Conservation (phyloP, 2,888 invertebrate genomes). For the Meghimatium bilineatum region DNA sequence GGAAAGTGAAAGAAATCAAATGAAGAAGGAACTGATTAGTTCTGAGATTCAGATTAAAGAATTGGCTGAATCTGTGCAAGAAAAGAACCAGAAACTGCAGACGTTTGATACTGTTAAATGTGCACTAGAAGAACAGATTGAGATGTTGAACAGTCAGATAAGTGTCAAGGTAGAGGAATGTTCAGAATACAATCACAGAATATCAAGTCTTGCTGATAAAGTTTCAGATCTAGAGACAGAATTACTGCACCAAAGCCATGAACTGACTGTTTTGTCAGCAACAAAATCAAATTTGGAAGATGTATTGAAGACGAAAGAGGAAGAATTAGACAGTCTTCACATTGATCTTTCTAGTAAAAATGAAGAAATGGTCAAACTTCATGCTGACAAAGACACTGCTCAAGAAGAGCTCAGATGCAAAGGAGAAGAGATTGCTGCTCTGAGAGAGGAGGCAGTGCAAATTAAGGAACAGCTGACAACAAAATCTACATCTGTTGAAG, state of each 20-base stretch:
- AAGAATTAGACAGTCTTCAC: conserved; percentile 16
- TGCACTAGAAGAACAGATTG: conserved; percentile 7
- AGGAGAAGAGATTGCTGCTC: background rate
- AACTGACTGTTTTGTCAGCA: background rate
- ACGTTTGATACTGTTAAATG: background rate
- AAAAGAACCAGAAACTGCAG: background rate
- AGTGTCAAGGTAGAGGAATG: background rate
- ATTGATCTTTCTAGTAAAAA: conserved; percentile 1
- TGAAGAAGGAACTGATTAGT: background rate
- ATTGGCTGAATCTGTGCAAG: background rate
- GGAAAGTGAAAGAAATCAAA: background rate
- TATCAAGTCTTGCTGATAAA: background rate
- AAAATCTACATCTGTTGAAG: background rate
- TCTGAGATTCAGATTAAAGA: background rate
- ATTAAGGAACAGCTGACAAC: background rate
- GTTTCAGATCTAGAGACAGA: conserved; percentile 2
- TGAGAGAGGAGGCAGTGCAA: background rate
- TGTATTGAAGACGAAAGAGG: conserved; percentile 18
- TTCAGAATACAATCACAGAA: background rate
- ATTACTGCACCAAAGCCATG: background rate
- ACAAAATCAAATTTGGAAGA: conserved; percentile 25
- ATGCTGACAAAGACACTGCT: background rate
- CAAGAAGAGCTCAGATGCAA: background rate
- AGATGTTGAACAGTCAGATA: background rate
- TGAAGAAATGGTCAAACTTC: background rate